A percentile compares a stretch with the other conserved stretches of the same genome.
Conservation (phyloP, 2,888 invertebrate species). For the Drosophila limbata region DNA sequence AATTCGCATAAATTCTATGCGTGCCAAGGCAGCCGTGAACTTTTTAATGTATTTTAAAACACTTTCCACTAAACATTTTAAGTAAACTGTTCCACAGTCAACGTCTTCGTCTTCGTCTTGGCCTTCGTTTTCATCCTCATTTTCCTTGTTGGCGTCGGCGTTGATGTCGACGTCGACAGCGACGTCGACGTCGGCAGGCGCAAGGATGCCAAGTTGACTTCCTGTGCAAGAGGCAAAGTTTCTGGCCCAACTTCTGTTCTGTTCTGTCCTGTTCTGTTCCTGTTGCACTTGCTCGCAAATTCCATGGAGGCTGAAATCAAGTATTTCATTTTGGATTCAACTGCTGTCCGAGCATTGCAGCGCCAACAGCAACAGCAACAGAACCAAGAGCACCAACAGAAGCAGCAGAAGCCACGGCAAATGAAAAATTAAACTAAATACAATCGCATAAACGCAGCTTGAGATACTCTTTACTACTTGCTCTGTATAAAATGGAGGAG, state of each 20-base stretch:
- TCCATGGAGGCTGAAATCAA: conserved; percentile 80
- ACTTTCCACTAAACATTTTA: conserved; percentile 82
- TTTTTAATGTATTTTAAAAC: conserved; percentile 82
- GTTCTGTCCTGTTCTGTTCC: conserved; percentile 13
- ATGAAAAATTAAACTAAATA: conserved; percentile 58
- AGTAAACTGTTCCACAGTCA: conserved; percentile 68
- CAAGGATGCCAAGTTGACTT: conserved; percentile 72
- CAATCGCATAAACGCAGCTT: conserved; percentile 2
- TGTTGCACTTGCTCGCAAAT: conserved; percentile 64
- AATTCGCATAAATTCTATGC: conserved; percentile 82
- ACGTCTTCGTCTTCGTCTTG: conserved; percentile 20
- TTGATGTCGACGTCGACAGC: conserved; percentile 1
- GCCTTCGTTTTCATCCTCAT: conserved; percentile 14
- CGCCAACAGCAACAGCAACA: conserved; percentile 39
- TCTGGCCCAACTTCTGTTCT: conserved; percentile 36
- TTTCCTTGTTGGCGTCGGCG: conserved; percentile 8
- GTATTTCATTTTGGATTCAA: conserved; percentile 81
- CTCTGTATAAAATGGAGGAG: no score
- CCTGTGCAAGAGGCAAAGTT: conserved; percentile 75
- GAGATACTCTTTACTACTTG: conserved; percentile 50
- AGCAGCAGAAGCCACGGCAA: conserved; percentile 28
- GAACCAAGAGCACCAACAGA: conserved; percentile 30
- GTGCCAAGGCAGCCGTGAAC: conserved; percentile 80
- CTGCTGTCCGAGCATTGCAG: conserved; percentile 78
- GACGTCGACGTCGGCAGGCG: conserved; percentile 32